phyloP scores from a whole-genome alignment of 2,797 vertebrate genomes.

The Erpetoichthys calabaricus region DNA sequence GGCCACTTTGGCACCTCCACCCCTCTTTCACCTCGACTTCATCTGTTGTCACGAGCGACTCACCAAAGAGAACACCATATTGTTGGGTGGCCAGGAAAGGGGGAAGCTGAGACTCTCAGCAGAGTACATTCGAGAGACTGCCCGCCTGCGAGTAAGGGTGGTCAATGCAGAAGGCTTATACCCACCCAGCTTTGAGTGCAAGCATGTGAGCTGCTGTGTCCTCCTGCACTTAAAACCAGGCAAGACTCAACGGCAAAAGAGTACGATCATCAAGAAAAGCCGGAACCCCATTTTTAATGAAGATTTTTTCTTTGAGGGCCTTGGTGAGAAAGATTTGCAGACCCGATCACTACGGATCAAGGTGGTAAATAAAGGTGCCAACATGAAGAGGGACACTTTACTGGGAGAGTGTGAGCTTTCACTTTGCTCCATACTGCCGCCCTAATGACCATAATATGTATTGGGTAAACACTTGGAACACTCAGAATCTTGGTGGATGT shows the following conservation, averaged over 20 bases:
- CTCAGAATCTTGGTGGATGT: not conserved
- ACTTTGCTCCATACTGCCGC: constrained; percentile 24
- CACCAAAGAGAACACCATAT: constrained; percentile 24
- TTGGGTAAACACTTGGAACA: not conserved
- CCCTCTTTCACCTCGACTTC: constrained; percentile 31
- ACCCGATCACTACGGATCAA: constrained; percentile 22
- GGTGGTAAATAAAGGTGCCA: constrained; percentile 26
- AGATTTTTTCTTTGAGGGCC: constrained; percentile 38
- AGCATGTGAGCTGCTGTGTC: constrained; percentile 30
- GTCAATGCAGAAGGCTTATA: constrained; percentile 20
- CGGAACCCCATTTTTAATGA: constrained; percentile 40
- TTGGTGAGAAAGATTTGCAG: constrained; percentile 18
- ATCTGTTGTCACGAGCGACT: constrained; percentile 24
- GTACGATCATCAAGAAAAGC: constrained; percentile 27
- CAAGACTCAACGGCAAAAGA: constrained; percentile 21
- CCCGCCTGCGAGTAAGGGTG: constrained; percentile 28
- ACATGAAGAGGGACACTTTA: constrained; percentile 24
- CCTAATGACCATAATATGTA: not conserved
- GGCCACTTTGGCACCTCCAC: constrained; percentile 10
- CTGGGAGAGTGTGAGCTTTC: constrained; percentile 29
- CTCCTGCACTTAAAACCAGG: constrained; percentile 19
- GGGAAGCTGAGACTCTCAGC: constrained; percentile 26
- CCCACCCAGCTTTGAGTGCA: constrained; percentile 13
- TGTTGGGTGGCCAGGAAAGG: constrained; percentile 18
- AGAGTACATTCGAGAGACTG: constrained; percentile 20